Conservation (phyloP, 2,888 invertebrate genomes). For the Ophioninae sp. region DNA sequence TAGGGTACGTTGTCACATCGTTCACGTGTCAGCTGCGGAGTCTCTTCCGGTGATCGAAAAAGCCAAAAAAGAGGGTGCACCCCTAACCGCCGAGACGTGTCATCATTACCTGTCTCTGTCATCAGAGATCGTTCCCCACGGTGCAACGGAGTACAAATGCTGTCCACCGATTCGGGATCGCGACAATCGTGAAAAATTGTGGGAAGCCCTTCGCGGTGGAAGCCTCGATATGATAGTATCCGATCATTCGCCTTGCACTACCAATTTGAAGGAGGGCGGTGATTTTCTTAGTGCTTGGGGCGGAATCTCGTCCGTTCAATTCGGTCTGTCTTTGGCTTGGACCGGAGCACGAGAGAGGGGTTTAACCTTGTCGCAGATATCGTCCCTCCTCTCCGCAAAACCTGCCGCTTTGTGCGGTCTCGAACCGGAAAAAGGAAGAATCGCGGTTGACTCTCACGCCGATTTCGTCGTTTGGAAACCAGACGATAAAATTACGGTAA, state of each 20-base stretch:
- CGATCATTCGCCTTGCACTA: constrained; percentile 74
- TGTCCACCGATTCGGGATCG: constrained; percentile 87
- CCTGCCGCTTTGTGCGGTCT: constrained; percentile 86
- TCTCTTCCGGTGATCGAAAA: constrained; percentile 84
- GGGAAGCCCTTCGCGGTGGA: constrained; percentile 84
- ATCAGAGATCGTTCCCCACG: constrained; percentile 85
- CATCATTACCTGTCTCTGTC: constrained; percentile 87
- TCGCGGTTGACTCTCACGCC: constrained; percentile 86
- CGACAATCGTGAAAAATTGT: constrained; percentile 86
- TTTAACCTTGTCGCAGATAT: constrained; percentile 83
- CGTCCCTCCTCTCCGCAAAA: constrained; percentile 84
- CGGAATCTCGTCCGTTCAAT: constrained; percentile 88
- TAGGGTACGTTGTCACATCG: constrained; percentile 86
- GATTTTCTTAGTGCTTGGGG: constrained; percentile 88
- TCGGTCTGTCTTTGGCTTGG: constrained; percentile 88
- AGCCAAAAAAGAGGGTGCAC: constrained; percentile 83
- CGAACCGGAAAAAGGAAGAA: constrained; percentile 84
- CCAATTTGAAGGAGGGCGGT: constrained; percentile 80
- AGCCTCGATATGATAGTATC: constrained; percentile 82
- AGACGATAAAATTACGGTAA: constrained; percentile 83
- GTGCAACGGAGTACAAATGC: constrained; percentile 87
- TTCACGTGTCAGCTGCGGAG: constrained; percentile 86
- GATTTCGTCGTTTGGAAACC: constrained; percentile 89
- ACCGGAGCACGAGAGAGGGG: constrained; percentile 84
- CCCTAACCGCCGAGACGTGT: constrained; percentile 88